Percentiles rank a stretch among this genome's conserved stretches.
Conservation (phyloP, 2,888 invertebrate species). For the Aspidiotus rigidus region DNA sequence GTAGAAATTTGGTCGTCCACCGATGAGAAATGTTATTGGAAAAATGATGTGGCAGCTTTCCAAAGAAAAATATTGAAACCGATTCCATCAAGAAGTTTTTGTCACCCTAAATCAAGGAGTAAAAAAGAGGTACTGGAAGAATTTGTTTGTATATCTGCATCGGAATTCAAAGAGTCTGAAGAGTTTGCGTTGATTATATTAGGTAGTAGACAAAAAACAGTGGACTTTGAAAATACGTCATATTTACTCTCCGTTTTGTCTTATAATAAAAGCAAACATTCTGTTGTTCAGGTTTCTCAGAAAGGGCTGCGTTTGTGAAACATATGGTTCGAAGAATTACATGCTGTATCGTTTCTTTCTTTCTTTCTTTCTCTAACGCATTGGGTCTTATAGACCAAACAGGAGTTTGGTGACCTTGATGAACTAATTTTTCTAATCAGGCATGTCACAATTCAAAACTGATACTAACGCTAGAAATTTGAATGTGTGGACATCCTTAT, state of each 20-base stretch:
- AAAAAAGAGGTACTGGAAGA: not conserved
- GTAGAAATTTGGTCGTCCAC: not conserved
- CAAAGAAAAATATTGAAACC: not conserved
- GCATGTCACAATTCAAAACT: too few species aligned
- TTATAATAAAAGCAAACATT: not conserved
- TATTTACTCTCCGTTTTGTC: not conserved
- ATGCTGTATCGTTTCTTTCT: too few species aligned
- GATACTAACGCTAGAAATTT: too few species aligned
- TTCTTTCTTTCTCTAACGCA: too few species aligned
- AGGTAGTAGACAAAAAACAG: too few species aligned
- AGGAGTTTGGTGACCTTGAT: too few species aligned
- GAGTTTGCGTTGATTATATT: not conserved
- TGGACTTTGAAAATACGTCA: not conserved
- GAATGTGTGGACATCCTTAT: too few species aligned
- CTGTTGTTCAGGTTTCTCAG: not conserved
- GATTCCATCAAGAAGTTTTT: not conserved
- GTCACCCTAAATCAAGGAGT: not conserved
- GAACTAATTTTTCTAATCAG: too few species aligned
- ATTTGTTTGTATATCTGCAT: not conserved
- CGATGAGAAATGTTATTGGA: not conserved
- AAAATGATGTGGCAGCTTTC: not conserved
- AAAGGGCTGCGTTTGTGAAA: not conserved
- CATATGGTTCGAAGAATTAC: too few species aligned
- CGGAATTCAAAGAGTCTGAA: not conserved
- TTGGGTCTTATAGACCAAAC: too few species aligned